Evolutionary conservation across 2,797 vertebrate species (phyloP), one percentile per base, ranked within the genome.

Genomic region (Cyprinella venusta): DNA sequence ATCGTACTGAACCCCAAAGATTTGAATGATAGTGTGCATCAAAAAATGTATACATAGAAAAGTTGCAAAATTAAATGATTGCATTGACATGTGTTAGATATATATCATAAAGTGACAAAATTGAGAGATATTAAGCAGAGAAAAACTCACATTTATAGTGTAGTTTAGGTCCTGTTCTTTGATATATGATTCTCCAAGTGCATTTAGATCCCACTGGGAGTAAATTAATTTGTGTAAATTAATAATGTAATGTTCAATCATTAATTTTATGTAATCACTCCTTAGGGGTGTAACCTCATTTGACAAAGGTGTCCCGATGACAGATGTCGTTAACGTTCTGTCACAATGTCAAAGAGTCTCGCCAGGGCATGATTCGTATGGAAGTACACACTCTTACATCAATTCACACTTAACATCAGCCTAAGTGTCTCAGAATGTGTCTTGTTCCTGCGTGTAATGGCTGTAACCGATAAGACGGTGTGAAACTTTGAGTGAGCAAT

Each of bases 221-320:
- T 72, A 65, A 82, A 76, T 88, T 83, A 78, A 78, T 83, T 80
- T 21, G 67, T 40, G 76, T 67, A 52, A 79, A 69, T 76, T 72
- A 61, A 65, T 40, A 24, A 59, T 63, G 68, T 65, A 74, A 21
- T 42, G 71, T 81, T 74, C 75, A 64, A 71, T 81, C 77, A 85
- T 83, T 81, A 26, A 75, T 84, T 48, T 56, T 26, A 68, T 24
- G 69, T 76, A 68, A 85, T 85, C 69, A 59, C 64, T 88, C 56
- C 81, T 59, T 84, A 33, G 54, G 69, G 78, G 78, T 81, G 72
- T 76, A 70, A 81, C 77, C 76, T 82, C 54, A 76, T 88, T 88
- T 85, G 80, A 70, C 54, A 79, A 59, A 71, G 77, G 61, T 63
- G 61, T 59, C 38, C 77, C 83, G 69, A 9, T 81, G 72, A 81